Evolutionary conservation across 2,113 vertebrate genomes (phyloP), one percentile per base, ranked within the genome.

Genomic region (Ramphastos sulfuratus): DNA sequence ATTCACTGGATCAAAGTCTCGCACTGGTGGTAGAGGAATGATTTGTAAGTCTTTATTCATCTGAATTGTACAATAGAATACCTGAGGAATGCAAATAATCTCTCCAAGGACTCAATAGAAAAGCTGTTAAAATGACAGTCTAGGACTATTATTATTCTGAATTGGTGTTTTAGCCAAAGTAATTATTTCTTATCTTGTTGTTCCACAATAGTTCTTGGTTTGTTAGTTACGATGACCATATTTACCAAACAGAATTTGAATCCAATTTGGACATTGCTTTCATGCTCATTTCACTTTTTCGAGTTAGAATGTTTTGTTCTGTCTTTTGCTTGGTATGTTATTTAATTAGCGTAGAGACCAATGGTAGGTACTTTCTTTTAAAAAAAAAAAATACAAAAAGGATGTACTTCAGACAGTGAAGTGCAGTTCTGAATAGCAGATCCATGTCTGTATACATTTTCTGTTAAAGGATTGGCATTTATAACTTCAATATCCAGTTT

Each of bases 1-100:
- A 99, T 99, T 99, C 98, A 99, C 98, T 97, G 98, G 98, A 99
- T 99, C 98, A 98, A 98, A 99, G 99, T 98, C 98, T 99, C 98
- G 97, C 98, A 98, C 98, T 99, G 98, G 98, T 98, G 96, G 98
- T 98, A 98, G 98, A 98, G 98, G 98, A 98, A 98, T 99, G 99
- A 99, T 99, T 99, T 99, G 98, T 99, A 98, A 99, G 99, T 99
- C 99, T 99, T 99, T 99, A 99, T 99, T 98, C 98, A 98, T 98
- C 97, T 98, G 98, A 98, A 98, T 98, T 98, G 98, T 98, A 98
- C 98, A 98, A 98, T 98, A 98, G 98, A 98, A 98, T 98, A 99
- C 99, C 98, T 99, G 98, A 99, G 98, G 98, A 99, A 99, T 99
- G 99, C 98, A 99, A 99, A 99, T 99, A 98, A 98, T 98, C 97